A percentile compares a stretch with the other conserved stretches of the same genome.
Evolutionary conservation across 2,888 invertebrate species (phyloP).

Genomic region (Flabesymbios commensalis): DNA sequence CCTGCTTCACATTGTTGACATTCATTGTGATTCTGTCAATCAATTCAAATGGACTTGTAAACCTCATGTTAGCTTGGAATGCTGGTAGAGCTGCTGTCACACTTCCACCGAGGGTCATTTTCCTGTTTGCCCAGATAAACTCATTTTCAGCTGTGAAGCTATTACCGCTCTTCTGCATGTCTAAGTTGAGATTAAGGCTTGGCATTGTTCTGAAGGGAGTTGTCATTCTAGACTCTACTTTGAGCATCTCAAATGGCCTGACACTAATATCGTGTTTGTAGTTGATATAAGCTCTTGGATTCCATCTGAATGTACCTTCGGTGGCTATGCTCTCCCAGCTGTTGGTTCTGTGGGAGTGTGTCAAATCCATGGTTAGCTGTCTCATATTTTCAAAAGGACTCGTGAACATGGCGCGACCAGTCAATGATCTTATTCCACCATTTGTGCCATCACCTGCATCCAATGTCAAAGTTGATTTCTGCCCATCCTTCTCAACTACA

Average conservation of each 20-base stretch:
- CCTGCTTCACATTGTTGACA: slow-evolving; percentile 24
- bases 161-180: slow-evolving; percentile 12
- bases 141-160: slow-evolving; percentile 12
- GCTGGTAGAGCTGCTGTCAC: slow-evolving; percentile 20
- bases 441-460: background rate
- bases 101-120: slow-evolving; percentile 34
- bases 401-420: background rate
- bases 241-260: background rate
- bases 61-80: slow-evolving; percentile 28
- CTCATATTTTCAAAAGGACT: slow-evolving; percentile 7
- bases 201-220: slow-evolving; percentile 24
- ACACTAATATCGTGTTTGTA: slow-evolving; percentile 18
- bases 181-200: slow-evolving; percentile 13
- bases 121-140: slow-evolving; percentile 21
- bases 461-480: background rate
- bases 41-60: slow-evolving; percentile 37
- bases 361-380: slow-evolving; percentile 4
- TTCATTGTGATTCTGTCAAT: slow-evolving; percentile 8
- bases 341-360: slow-evolving; percentile 7
- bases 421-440: background rate
- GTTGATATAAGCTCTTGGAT: slow-evolving; percentile 6
- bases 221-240: slow-evolving; percentile 8
- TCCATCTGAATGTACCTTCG: slow-evolving; percentile 12
- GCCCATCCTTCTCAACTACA: too few relatives aligned
- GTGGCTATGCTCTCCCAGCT: slow-evolving; percentile 4